Conservation (phyloP, 2,888 invertebrate species). For the Psylliodes chrysocephalus region DNA sequence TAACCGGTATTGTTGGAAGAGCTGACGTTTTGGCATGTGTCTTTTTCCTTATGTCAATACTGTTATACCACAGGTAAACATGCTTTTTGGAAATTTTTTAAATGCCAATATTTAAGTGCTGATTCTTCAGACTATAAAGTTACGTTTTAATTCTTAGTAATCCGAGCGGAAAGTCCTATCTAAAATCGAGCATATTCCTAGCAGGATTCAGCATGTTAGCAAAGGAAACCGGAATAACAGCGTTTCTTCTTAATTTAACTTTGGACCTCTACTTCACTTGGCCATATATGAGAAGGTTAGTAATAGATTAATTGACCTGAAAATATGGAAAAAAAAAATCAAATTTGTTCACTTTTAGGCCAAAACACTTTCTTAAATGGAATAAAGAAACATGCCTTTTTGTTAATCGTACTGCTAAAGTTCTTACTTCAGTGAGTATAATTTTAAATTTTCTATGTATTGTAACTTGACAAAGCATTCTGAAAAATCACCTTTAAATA, state of each 20-base stretch:
- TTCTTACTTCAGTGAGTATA: constrained; percentile 62
- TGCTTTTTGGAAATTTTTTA: no score
- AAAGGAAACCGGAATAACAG: constrained; percentile 87
- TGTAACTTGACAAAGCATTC: neutral
- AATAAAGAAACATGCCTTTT: constrained; percentile 70
- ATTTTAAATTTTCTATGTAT: no score
- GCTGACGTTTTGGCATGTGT: constrained; percentile 87
- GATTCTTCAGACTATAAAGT: no score
- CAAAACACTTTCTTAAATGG: constrained; percentile 63
- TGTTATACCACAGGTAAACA: constrained; percentile 81
- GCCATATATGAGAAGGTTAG: constrained; percentile 71
- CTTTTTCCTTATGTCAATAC: constrained; percentile 82
- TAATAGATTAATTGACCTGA: no score
- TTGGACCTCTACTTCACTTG: constrained; percentile 82
- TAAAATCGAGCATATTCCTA: constrained; percentile 74
- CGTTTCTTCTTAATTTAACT: constrained; percentile 79
- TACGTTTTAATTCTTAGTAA: no score
- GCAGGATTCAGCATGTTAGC: constrained; percentile 85
- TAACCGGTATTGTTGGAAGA: constrained; percentile 86
- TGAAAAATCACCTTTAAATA: neutral
- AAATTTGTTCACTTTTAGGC: constrained; percentile 25
- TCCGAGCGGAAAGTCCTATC: constrained; percentile 60
- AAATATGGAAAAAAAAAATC: neutral
- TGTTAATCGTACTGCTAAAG: constrained; percentile 70
- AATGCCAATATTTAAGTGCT: no score